These are phyloP conservation scores for Chrysochloris asiatica DNA, from an alignment of 2,113 vertebrate species.

Conservation along the genomic window DNA sequence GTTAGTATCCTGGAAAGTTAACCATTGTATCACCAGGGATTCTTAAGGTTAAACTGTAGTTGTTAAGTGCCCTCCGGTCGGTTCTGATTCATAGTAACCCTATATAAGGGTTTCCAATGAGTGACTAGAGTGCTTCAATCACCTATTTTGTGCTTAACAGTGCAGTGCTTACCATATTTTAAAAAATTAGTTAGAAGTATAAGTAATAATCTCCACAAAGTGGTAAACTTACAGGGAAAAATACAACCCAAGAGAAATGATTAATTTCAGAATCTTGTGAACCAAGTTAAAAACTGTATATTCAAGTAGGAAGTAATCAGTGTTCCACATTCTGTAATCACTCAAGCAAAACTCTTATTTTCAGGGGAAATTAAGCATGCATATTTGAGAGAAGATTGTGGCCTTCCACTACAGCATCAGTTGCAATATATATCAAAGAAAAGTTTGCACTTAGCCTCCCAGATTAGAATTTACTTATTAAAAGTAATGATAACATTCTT, in stretches of 20 bases:
- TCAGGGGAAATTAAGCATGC: constrained; percentile 55
- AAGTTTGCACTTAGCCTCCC: not conserved
- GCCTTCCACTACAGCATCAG: not conserved
- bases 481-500: constrained; percentile 40
- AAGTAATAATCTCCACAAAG: not conserved
- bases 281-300: constrained; percentile 37
- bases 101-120: too few relatives aligned
- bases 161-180: too few relatives aligned
- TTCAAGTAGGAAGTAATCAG: constrained; percentile 48
- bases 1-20: not conserved
- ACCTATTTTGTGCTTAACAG: too few relatives aligned
- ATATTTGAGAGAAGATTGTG: constrained; percentile 27
- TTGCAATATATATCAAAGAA: constrained; percentile 45
- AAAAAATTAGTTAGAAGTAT: constrained; percentile 35
- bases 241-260: not conserved
- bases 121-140: too few relatives aligned
- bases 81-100: too few relatives aligned
- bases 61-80: too few relatives aligned
- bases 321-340: constrained; percentile 34
- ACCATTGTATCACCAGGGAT: not conserved
- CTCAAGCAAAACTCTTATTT: constrained; percentile 46
- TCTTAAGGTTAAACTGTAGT: not conserved
- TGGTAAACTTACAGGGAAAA: not conserved
- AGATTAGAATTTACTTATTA: constrained; percentile 57
- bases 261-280: constrained; percentile 40